Evolutionary conservation across 2,797 vertebrate genomes (phyloP), one percentile per base, ranked within the genome.

Genomic region (Morus bassanus): DNA sequence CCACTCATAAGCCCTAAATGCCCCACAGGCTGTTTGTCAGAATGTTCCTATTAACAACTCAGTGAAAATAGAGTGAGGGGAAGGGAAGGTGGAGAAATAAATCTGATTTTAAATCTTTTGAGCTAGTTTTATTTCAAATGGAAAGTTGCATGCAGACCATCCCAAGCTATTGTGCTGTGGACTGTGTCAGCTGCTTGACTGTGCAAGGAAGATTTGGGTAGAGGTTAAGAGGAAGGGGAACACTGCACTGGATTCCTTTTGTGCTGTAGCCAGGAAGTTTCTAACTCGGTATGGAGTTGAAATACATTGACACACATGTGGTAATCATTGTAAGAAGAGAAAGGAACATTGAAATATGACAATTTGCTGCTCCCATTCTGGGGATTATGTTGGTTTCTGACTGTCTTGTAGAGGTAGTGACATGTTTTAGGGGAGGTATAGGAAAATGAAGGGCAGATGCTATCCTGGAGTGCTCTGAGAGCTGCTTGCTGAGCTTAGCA

Each of bases 11-110:
- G 85, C 69, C 83, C 80, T 51, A 68, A 86, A 92, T 92, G 85
- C 87, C 95, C 82, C 77, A 94, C n/a, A 28, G 95, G 91, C 92
- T 96, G 75, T 91, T 96, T 72, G 89, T 97, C 87, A 96, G 92
- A 93, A 95, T 97, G 94, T 96, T 97, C 89, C 63, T 96, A 92
- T 95, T 97, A 96, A 91, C 93, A 95, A 48, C 89, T 88, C 48
- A 63, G 85, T 93, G 91, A 80, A 97, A 97, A 95, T 95, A 94
- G 93, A 56, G 92, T 85, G 73, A 95, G 82, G 82, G 89, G 92
- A 96, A 96, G 89, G 53, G 87, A 97, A 96, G 94, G 96, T 97
- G 95, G 91, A 88, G 95, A 91, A 97, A 96, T 94, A 96, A 94
- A 92, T 96, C 89, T 92, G 76, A 92, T 23, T 89, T 96, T 96